Evolutionary conservation across 2,113 vertebrate genomes (phyloP).

Genomic region (Anguilla japonica): DNA sequence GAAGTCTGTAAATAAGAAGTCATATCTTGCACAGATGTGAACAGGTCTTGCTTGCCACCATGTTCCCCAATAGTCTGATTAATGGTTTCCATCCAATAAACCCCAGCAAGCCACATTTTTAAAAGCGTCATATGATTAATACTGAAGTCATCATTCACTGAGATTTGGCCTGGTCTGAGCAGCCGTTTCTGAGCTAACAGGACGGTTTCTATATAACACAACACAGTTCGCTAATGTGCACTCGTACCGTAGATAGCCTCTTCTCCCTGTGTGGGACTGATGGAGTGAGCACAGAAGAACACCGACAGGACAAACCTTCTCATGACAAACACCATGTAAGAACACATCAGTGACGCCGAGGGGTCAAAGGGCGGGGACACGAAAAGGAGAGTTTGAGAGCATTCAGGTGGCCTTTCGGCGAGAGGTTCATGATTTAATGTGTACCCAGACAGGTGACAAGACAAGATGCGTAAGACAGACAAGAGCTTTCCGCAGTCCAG

Average conservation of each 20-base stretch:
- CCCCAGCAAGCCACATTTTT: not conserved
- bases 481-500: conserved; percentile 26
- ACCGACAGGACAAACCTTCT: not conserved
- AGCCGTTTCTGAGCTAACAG: not conserved
- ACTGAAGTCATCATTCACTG: not conserved
- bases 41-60: not conserved
- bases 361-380: not conserved
- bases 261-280: not conserved
- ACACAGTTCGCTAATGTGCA: not conserved
- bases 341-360: not conserved
- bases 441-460: conserved; percentile 12
- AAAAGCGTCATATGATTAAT: not conserved
- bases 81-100: not conserved
- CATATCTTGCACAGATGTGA: not conserved
- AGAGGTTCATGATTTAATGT: conserved; percentile 11
- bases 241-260: not conserved
- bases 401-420: conserved; percentile 12
- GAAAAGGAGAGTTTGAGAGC: not conserved
- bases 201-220: not conserved
- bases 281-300: not conserved
- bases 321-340: not conserved
- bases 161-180: not conserved
- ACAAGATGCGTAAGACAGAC: conserved; percentile 29
- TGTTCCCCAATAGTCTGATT: not conserved
- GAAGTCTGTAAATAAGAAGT: not conserved